These are phyloP conservation scores for Drepanosiphum platanoidis DNA, from an alignment of 2,888 invertebrate species.

Conservation along the genomic window DNA sequence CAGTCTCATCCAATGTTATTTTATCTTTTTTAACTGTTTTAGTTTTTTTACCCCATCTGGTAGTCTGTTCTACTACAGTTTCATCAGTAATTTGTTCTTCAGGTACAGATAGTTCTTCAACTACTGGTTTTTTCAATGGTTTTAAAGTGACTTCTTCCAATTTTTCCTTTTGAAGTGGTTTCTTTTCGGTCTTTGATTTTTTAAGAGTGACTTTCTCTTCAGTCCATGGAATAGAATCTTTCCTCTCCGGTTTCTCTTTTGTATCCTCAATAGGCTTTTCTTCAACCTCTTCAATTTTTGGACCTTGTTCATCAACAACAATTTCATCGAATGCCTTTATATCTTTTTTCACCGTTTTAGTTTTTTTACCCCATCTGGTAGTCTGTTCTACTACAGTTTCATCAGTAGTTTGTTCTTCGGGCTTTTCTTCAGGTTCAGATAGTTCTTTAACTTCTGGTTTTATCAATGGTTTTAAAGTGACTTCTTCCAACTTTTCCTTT, in stretches of 20 bases:
- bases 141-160: slow-evolving; percentile 65
- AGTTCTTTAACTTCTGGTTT: background rate
- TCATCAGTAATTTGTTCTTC: background rate
- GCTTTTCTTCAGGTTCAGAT: background rate
- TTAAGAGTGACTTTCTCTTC: slow-evolving; percentile 67
- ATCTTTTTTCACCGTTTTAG: background rate
- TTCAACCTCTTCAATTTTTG: background rate
- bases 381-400: no score
- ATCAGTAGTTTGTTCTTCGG: background rate
- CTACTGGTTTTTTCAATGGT: background rate
- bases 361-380: background rate
- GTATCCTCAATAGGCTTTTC: background rate
- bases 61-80: background rate
- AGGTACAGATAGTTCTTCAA: background rate
- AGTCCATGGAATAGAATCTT: slow-evolving; percentile 65
- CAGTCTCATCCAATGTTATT: no score
- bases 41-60: no score
- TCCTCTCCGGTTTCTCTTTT: background rate
- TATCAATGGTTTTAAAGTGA: background rate
- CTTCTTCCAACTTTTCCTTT: slow-evolving; percentile 66
- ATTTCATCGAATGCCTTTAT: background rate
- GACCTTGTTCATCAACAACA: slow-evolving; percentile 36
- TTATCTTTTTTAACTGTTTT: no score
- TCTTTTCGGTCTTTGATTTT: slow-evolving; percentile 65
- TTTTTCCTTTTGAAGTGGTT: slow-evolving; percentile 65